These are phyloP conservation scores for Scaptomyza reducta DNA, from an alignment of 2,888 invertebrate genomes.

Conservation along the genomic window DNA sequence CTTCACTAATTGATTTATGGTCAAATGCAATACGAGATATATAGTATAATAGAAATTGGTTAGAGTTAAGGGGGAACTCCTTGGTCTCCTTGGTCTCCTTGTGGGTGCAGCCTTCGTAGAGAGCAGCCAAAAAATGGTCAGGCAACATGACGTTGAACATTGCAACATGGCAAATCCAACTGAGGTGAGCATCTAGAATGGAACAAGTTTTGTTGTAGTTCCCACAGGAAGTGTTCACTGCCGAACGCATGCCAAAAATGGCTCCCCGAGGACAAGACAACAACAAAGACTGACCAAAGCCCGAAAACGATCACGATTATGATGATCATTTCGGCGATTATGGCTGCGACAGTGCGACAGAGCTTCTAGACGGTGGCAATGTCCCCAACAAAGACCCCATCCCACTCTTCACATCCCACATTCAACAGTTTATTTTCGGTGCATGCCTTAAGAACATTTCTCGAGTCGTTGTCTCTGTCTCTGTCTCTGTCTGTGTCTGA, in stretches of 20 bases:
- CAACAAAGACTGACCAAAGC: conserved; percentile 40
- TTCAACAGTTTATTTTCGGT: conserved; percentile 25
- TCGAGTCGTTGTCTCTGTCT: too few species aligned
- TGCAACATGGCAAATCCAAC: conserved; percentile 16
- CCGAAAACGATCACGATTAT: conserved; percentile 74
- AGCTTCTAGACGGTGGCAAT: conserved; percentile 54
- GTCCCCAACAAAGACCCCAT: conserved; percentile 55
- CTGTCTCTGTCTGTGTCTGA: too few species aligned
- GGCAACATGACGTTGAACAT: conserved; percentile 54
- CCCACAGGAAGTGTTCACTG: conserved; percentile 76
- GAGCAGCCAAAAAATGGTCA: conserved; percentile 46
- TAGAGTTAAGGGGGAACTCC: neutral
- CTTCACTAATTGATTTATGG: conserved; percentile 71
- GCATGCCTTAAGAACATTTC: conserved; percentile 32
- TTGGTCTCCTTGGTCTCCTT: conserved; percentile 10
- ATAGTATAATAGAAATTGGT: conserved; percentile 33
- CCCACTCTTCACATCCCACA: conserved; percentile 2
- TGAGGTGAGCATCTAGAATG: conserved; percentile 28
- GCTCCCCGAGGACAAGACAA: conserved; percentile 70
- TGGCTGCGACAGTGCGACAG: conserved; percentile 49
- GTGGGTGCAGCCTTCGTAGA: conserved; percentile 56
- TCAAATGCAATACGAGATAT: conserved; percentile 42
- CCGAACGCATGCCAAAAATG: conserved; percentile 76
- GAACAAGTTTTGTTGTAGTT: conserved; percentile 64
- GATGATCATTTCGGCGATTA: conserved; percentile 72